A percentile compares a stretch with the other conserved stretches of the same genome.
These are phyloP conservation scores for Felis catus DNA, from an alignment of 2,113 vertebrate genomes.

Conservation along the genomic window DNA sequence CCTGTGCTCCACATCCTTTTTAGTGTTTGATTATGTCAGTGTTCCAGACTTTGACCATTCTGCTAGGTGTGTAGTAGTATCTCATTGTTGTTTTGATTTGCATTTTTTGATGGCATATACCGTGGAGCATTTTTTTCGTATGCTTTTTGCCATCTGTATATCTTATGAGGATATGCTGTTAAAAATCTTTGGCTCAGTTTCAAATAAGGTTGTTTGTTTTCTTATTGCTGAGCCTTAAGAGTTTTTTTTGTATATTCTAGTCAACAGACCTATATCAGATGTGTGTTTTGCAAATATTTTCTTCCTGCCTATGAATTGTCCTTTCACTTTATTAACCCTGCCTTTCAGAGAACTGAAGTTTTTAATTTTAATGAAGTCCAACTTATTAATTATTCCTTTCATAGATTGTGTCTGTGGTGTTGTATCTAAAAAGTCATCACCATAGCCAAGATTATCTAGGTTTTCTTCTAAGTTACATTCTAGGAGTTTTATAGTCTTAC, in stretches of 20 bases:
- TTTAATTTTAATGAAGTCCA: not conserved
- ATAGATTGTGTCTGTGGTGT: not conserved
- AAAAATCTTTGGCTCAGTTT: not conserved
- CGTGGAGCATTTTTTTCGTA: not conserved
- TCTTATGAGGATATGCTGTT: not conserved
- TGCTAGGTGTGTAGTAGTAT: not conserved
- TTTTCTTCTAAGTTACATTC: not conserved
- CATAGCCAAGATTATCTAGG: not conserved
- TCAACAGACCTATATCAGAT: not conserved
- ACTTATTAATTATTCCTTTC: not conserved
- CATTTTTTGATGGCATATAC: not conserved
- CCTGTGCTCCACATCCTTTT: not conserved
- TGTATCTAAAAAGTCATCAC: not conserved
- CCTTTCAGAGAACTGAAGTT: not conserved
- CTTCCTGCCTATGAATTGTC: not conserved
- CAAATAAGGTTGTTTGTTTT: not conserved
- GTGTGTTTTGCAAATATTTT: not conserved
- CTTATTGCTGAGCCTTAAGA: not conserved
- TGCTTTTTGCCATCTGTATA: not conserved
- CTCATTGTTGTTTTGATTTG: not conserved
- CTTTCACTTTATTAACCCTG: not conserved
- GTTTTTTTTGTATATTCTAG: not conserved
- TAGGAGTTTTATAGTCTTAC: not conserved
- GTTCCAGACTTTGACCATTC: not conserved
- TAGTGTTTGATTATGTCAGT: not conserved